Evolutionary conservation across 2,888 invertebrate species (phyloP).

Genomic region (Diaperis boleti): DNA sequence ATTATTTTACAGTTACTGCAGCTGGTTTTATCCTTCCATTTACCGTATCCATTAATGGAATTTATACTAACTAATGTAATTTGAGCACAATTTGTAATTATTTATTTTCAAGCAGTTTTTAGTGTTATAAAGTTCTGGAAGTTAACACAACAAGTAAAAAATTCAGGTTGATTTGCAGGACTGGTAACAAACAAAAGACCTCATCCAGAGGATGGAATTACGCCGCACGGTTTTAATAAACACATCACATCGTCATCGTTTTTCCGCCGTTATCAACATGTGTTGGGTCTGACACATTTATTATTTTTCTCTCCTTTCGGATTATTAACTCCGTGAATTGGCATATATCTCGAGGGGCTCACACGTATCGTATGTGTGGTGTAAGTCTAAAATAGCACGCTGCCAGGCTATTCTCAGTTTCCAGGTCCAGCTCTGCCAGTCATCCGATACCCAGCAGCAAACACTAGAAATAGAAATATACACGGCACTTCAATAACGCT

Average conservation of each 20-base stretch:
- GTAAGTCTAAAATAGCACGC: constrained; percentile 48
- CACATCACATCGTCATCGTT: constrained; percentile 20
- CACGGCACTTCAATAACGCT: constrained; percentile 30
- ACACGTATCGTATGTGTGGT: constrained; percentile 43
- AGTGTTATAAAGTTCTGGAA: no score
- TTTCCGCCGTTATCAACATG: constrained; percentile 4
- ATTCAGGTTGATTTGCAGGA: background rate
- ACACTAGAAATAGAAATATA: constrained; percentile 54
- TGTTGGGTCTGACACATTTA: constrained; percentile 12
- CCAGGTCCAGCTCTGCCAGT: constrained; percentile 53
- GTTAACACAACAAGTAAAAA: no score
- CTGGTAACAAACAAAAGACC: no score
- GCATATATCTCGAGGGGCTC: constrained; percentile 22
- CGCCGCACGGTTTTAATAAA: background rate
- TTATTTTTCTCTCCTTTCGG: background rate
- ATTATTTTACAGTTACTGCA: no score
- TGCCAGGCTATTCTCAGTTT: constrained; percentile 54
- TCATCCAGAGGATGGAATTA: background rate
- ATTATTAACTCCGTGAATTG: constrained; percentile 29
- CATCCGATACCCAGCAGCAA: constrained; percentile 50
- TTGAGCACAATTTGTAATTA: no score
- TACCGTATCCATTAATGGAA: no score
- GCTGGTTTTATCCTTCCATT: no score
- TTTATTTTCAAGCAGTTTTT: no score
- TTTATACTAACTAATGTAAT: no score